Base-by-base conservation (phyloP, 2,797 vertebrate genomes). In the Dipus sagitta region DNA sequence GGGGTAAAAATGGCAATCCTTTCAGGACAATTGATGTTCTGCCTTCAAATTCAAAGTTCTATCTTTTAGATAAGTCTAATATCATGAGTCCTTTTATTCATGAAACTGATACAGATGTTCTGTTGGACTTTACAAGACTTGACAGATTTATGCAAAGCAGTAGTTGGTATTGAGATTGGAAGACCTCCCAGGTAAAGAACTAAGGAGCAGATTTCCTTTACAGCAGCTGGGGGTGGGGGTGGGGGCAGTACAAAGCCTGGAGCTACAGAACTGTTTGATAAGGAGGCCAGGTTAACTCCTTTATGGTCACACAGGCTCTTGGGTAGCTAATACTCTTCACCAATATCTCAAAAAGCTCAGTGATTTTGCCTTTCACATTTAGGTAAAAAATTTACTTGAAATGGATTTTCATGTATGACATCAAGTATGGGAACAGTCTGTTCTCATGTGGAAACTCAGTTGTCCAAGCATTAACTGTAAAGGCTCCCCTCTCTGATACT, bases 31-130 rank as follows among this genome's bases (percentile, higher is more conserved):
- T 94, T 14, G 97, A 83, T 90, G 98, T 98, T 26, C 99, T 98
- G 24, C 98, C 99, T 98, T 99, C 99, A 88, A 99, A 99, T 96
- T 99, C 98, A 0, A 99, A 99, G 83, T 98, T 98, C 97, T 99
- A 99, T n/a, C 99, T 98, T 67, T 99, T 98, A 1, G 98, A 99
- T 28, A 99, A 98, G 92, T 99, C 99, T 96, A 99, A 96, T n/a
- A 99, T 98, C 84, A 98, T 98, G 38, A 98, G 97, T 1, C 99
- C 98, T 82, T 98, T 98, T 23, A 97, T 98, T 4, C 99, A 98
- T 0, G 98, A 94, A 3, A 99, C 98, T 0, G 98, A 98, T 86
- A 99, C 98, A 64, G 98, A 75, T 98, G 98, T 96, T 98, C 98
- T 0, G 97, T 97, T 0, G 99, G 99, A 94, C 99, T 99, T 1